Evolutionary conservation across 2,113 vertebrate species (phyloP).

Genomic region (Picathartes gymnocephalus): DNA sequence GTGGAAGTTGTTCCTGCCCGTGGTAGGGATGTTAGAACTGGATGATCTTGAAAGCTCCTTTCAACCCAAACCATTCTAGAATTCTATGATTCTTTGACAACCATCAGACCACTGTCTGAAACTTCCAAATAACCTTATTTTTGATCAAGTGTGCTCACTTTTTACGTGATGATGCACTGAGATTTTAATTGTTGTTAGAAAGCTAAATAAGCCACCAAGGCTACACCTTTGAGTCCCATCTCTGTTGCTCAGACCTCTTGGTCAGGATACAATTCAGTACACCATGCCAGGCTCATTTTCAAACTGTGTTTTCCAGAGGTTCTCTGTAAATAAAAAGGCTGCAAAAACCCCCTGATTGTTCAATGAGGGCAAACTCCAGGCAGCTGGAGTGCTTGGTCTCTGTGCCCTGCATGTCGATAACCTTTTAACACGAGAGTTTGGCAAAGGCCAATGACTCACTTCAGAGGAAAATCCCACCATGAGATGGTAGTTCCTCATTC

Average conservation of each 20-base stretch:
- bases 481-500: not conserved
- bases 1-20: not conserved
- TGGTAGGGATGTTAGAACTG: not conserved
- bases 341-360: not conserved
- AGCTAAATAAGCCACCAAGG: not conserved
- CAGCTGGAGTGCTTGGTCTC: not conserved
- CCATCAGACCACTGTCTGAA: not conserved
- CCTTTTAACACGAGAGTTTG: not conserved
- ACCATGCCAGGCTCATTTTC: not conserved
- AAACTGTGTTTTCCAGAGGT: not conserved
- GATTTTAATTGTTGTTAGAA: not conserved
- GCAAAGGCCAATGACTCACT: not conserved
- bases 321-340: not conserved
- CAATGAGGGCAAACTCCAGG: not conserved
- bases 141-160: not conserved
- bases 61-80: not conserved
- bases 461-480: not conserved
- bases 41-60: not conserved
- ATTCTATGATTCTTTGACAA: not conserved
- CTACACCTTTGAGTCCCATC: not conserved
- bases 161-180: not conserved
- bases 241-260: not conserved
- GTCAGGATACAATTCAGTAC: not conserved
- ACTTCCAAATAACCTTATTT: not conserved
- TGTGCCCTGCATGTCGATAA: accelerated